Evolutionary conservation across 2,888 invertebrate species (phyloP).

Genomic region (Colletes collaris): DNA sequence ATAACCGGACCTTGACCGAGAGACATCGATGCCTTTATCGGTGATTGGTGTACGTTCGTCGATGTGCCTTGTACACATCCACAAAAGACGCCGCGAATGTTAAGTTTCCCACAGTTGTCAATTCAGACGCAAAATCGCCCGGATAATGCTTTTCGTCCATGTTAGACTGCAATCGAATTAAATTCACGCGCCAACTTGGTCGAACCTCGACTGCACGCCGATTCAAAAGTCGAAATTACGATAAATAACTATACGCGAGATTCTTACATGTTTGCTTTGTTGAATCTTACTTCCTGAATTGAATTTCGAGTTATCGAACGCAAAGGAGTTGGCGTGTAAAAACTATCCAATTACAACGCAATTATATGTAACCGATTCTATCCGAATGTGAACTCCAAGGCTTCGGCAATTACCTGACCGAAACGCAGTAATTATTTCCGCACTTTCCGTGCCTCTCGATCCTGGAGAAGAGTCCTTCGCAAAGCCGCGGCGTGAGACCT

Average conservation of each 20-base stretch:
- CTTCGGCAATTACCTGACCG: slow-evolving; percentile 79
- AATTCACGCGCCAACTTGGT: neutral
- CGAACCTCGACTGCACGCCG: too few species aligned
- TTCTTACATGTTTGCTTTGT: too few species aligned
- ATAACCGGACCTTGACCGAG: slow-evolving; percentile 72
- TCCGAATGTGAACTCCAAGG: too few species aligned
- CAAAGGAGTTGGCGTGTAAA: too few species aligned
- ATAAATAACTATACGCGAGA: too few species aligned
- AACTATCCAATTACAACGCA: too few species aligned
- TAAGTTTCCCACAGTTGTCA: slow-evolving; percentile 75
- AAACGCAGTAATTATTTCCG: slow-evolving; percentile 73
- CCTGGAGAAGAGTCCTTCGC: slow-evolving; percentile 83
- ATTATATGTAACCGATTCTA: too few species aligned
- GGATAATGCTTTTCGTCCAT: slow-evolving; percentile 29
- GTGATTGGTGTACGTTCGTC: slow-evolving; percentile 26
- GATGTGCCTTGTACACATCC: slow-evolving; percentile 12
- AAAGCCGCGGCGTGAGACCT: slow-evolving; percentile 85
- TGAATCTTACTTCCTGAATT: too few species aligned
- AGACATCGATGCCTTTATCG: slow-evolving; percentile 43
- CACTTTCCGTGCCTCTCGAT: slow-evolving; percentile 77
- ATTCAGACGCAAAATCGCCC: slow-evolving; percentile 63
- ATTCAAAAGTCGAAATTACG: too few species aligned
- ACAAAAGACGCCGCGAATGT: slow-evolving; percentile 58
- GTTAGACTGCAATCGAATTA: slow-evolving; percentile 17
- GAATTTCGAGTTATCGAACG: too few species aligned